Evolutionary conservation across 2,113 vertebrate species (phyloP), one percentile per base, ranked within the genome.

Genomic region (Coptodon rendalli): DNA sequence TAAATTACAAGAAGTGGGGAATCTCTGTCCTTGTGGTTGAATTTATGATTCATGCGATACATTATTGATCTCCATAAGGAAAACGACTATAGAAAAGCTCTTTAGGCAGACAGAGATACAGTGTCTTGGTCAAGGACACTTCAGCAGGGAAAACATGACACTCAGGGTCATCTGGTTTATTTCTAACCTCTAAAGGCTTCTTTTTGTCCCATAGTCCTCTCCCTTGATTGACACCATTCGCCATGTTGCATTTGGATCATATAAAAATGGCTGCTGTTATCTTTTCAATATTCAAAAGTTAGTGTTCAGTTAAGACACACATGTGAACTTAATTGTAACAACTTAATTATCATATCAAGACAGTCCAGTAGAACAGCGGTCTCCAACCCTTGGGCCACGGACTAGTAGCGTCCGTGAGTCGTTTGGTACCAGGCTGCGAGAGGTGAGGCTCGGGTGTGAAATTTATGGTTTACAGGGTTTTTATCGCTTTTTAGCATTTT

Each of bases 11-110:
- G 84, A 90, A 86, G 66, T 31, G 81, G 68, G 79, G 57, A 88
- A 90, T 90, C 85, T 84, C 83, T 86, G 88, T 86, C 88, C 92
- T 93, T 91, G 93, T 81, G 81, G 45, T 59, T 82, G 86, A 82
- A 81, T 85, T 80, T 29, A 83, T 57, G 86, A 90, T 89, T 93
- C 90, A 92, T 68, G 80, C 13, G 88, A 93, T 91, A 85, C 92
- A 88, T 92, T 92, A 94, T 94, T 92, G 93, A 95, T 94, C 86
- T 86, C 85, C 54, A 89, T 90, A 82, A 82, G 82, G 82, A 83
- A 86, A 63, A 76, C 36, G 78, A 89, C 83, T 85, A 88, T 88
- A 80, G 85, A 84, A 54, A 66, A 59, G 81, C 61, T 85, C 71
- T 56, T 12, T 22, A 45, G 73, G 52, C 6, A 17, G 48, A 83